Evolutionary conservation across 2,797 vertebrate genomes (phyloP).

Genomic region (Moxostoma hubbsi): DNA sequence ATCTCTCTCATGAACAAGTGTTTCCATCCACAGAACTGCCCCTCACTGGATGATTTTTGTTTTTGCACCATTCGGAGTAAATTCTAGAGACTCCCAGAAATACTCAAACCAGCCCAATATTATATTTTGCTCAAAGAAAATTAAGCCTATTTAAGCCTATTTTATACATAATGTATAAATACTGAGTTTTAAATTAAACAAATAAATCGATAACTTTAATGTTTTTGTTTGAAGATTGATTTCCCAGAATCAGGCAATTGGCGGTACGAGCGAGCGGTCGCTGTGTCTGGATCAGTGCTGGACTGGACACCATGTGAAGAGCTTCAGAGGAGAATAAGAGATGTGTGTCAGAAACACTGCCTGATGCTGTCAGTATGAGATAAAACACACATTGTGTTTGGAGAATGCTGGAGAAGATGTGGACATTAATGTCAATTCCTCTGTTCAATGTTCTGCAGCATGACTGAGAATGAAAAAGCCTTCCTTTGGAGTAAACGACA

Average conservation of each 20-base stretch:
- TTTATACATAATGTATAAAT: too few species aligned
- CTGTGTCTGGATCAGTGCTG: slow-evolving; percentile 46
- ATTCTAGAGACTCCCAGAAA: too few species aligned
- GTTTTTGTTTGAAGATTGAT: slow-evolving; percentile 65
- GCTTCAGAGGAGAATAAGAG: slow-evolving; percentile 68
- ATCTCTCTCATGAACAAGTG: too few species aligned
- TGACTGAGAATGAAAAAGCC: slow-evolving; percentile 81
- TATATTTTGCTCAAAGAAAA: too few species aligned
- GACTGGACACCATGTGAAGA: slow-evolving; percentile 68
- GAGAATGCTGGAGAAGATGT: neutral
- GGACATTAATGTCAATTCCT: neutral
- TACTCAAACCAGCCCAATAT: too few species aligned
- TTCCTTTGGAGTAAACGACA: slow-evolving; percentile 84
- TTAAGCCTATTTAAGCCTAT: too few species aligned
- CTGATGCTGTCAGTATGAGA: slow-evolving; percentile 68
- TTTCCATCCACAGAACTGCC: too few species aligned
- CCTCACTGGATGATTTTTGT: too few species aligned
- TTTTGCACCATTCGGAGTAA: too few species aligned
- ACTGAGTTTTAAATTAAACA: too few species aligned
- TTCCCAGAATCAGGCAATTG: slow-evolving; percentile 66
- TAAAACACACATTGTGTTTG: neutral
- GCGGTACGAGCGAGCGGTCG: slow-evolving; percentile 69
- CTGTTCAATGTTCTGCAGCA: slow-evolving; percentile 69
- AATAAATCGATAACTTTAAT: neutral
- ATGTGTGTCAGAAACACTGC: slow-evolving; percentile 72